These are phyloP conservation scores for Leptopterna dolabrata DNA, from an alignment of 2,888 invertebrate genomes.

Conservation along the genomic window DNA sequence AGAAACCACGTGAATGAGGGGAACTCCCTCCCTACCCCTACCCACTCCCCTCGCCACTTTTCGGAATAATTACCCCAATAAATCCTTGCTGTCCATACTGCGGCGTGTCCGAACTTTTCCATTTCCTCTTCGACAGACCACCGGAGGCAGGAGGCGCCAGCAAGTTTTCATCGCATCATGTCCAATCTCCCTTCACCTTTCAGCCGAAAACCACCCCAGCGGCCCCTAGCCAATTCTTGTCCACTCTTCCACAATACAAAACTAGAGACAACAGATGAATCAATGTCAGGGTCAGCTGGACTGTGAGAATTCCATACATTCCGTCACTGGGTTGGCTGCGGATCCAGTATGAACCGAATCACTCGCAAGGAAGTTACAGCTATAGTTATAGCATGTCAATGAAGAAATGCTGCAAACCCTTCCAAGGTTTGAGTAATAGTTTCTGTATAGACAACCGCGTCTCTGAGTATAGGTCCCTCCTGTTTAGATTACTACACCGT, in stretches of 20 bases:
- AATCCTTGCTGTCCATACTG: slow-evolving; percentile 30
- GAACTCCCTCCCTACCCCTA: neutral
- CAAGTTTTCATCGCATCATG: slow-evolving; percentile 37
- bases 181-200: slow-evolving; percentile 10
- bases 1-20: slow-evolving; percentile 22
- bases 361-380: no score
- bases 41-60: slow-evolving; percentile 4
- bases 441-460: no score
- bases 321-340: no score
- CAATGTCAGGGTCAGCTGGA: neutral
- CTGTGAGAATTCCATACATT: neutral
- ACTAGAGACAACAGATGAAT: slow-evolving; percentile 6
- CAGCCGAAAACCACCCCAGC: neutral
- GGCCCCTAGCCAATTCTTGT: neutral
- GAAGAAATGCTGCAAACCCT: no score
- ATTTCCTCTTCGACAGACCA: slow-evolving; percentile 31
- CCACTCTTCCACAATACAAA: neutral
- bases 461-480: no score
- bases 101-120: slow-evolving; percentile 19
- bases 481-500: no score
- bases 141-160: slow-evolving; percentile 24
- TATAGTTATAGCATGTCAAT: no score
- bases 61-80: slow-evolving; percentile 47
- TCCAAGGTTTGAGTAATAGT: no score
- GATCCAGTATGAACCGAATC: no score